These are phyloP conservation scores for Nyctereutes procyonoides DNA, from an alignment of 2,113 vertebrate species.

Conservation along the genomic window DNA sequence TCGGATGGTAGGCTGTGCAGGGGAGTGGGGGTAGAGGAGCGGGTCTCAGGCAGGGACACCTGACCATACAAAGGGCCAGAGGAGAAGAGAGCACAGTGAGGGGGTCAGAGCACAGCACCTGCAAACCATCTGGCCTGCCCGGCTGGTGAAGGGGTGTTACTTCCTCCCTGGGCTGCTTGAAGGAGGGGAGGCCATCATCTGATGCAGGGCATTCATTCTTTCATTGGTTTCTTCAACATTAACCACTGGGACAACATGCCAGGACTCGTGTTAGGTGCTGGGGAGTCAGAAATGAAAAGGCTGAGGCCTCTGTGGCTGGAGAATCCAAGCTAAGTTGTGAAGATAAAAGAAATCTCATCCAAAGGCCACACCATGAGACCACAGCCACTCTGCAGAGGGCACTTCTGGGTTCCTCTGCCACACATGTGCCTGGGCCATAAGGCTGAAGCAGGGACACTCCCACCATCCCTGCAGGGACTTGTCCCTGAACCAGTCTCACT, in stretches of 20 bases:
- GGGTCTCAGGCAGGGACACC: neutral
- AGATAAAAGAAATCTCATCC: neutral
- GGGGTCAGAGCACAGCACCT: neutral
- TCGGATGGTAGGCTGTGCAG: neutral
- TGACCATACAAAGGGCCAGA: neutral
- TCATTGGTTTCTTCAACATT: too few relatives aligned
- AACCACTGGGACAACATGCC: fast-evolving
- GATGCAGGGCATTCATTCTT: neutral
- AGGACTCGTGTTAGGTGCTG: neutral
- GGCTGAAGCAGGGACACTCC: neutral
- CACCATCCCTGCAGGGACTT: slow-evolving; percentile 50
- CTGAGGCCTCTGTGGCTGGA: neutral
- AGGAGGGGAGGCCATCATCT: neutral
- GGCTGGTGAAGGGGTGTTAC: fast-evolving
- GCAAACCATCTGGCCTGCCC: too few relatives aligned
- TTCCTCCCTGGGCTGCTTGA: neutral
- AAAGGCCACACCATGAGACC: neutral
- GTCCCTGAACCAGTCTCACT: slow-evolving; percentile 21
- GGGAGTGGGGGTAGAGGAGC: too few relatives aligned
- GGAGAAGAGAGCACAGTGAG: neutral
- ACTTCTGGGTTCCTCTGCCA: neutral
- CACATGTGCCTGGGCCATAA: neutral
- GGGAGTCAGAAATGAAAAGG: neutral
- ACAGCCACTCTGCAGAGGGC: neutral
- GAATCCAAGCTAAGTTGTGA: neutral